A percentile compares a stretch with the other conserved stretches of the same genome.
phyloP scores from a whole-genome alignment of 64 coral and sea anemone species.

The Montipora cactus region DNA sequence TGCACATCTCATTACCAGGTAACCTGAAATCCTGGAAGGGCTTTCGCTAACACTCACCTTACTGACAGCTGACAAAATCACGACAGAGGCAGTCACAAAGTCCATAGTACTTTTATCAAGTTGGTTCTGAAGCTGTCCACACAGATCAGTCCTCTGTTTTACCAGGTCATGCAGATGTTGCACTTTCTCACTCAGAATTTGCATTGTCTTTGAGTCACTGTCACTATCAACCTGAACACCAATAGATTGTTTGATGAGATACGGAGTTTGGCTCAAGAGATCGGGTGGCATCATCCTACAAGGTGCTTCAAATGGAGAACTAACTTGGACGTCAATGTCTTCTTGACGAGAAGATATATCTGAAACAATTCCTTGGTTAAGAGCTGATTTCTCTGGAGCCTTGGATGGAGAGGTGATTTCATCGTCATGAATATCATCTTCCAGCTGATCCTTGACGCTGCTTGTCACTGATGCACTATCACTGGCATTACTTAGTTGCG shows the following conservation, averaged over 20 bases:
- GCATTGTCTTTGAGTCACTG: constrained; percentile 8
- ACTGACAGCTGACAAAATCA: constrained; percentile 19
- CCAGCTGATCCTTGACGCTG: not conserved
- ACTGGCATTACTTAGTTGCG: constrained; percentile 18
- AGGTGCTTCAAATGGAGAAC: constrained; percentile 8
- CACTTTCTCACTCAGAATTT: constrained; percentile 10
- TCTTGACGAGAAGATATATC: constrained; percentile 16
- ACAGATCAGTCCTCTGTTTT: constrained; percentile 33
- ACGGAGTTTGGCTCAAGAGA: constrained; percentile 22
- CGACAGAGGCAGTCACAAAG: constrained; percentile 9
- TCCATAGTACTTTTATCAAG: constrained; percentile 12
- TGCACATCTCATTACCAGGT: no score
- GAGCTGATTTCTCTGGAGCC: not conserved
- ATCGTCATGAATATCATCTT: constrained; percentile 12
- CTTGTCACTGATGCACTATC: constrained; percentile 45
- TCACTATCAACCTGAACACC: constrained; percentile 31
- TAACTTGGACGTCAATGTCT: not conserved
- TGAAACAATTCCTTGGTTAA: not conserved
- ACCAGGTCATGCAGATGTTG: constrained; percentile 13
- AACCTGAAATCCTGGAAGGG: no score
- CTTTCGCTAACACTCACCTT: not conserved
- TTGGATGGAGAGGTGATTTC: not conserved
- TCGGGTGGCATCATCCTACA: constrained; percentile 44
- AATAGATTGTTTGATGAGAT: constrained; percentile 25
- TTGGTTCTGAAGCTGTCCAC: constrained; percentile 23